Evolutionary conservation across 2,888 invertebrate genomes (phyloP), one percentile per base, ranked within the genome.

Genomic region (Caenorhabditis virilis): DNA sequence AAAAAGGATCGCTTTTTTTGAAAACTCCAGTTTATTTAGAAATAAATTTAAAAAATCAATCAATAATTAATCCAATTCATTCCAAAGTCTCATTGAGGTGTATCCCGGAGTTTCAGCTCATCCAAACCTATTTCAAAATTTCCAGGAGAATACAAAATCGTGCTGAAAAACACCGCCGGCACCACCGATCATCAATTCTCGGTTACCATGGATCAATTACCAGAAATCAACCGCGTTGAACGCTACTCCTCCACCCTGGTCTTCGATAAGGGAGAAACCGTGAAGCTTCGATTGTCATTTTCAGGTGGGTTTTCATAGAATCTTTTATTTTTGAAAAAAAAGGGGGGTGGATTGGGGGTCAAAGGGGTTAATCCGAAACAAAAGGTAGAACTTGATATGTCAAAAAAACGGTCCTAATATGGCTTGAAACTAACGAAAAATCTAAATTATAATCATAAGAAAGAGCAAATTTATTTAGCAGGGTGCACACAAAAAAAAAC

Each of bases 261-360:
- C 4, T 73, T 68, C 55, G 76, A 76, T 59, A 74, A 74, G 56
- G 76, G 76, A 42, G 76, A 76, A 42, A 72, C 72, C 18, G 73
- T 74, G 46, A 76, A 76, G 49, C 60, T 76, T 59, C 63, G 74
- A 20, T 61, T 76, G 20, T 64, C 72, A 15, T 74, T 76, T 57
- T 63, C 74, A 35, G 76, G 76, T 76, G 39, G 25, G 76, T 59
- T 9, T 42, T 20, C 22, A 13, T 42, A 5, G 23, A 20, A 23
- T 23, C 4, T 38, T 46, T 45, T 45, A 36, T 53, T 45, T 18
- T 27, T 18, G 13, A 30, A 30, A n/a, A n/a, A n/a, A n/a, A n/a
- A n/a, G n/a, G 30, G 13, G 30, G 30, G 30, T 30, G 30, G 30
- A 13, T 6, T 9, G 30, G 30, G 30, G 30, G 30, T n/a, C n/a